Percentiles rank a stretch among this genome's conserved stretches.
Conservation (phyloP, 2,888 invertebrate genomes). For the Tetragonisca angustula region DNA sequence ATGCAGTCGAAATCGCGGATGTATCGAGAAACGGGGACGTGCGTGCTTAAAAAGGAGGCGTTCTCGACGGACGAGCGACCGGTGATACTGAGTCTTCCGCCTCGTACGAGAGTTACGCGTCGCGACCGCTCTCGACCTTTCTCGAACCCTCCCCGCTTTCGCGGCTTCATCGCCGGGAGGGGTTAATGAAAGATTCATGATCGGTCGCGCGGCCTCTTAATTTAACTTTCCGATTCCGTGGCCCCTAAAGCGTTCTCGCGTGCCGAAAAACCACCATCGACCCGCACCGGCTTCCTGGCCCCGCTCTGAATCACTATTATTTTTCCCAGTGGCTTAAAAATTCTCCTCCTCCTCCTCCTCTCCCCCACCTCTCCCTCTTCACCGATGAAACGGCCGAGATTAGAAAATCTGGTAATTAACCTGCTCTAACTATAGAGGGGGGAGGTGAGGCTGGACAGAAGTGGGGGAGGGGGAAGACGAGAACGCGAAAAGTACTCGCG, state of each 20-base stretch:
- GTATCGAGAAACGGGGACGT: too few species aligned
- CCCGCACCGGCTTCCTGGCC: conserved; percentile 13
- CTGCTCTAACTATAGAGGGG: background rate
- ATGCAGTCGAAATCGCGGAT: too few species aligned
- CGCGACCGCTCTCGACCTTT: background rate
- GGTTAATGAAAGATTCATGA: conserved; percentile 50
- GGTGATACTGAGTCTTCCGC: too few species aligned
- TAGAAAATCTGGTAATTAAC: conserved; percentile 68
- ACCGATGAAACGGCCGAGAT: conserved; percentile 60
- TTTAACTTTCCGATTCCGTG: conserved; percentile 29
- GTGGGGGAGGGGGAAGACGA: conserved; percentile 15
- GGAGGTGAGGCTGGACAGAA: background rate
- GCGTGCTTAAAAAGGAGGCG: too few species aligned
- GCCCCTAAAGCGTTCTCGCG: conserved; percentile 32
- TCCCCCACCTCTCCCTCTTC: too few species aligned
- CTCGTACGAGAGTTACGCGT: too few species aligned
- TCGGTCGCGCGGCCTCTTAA: conserved; percentile 36
- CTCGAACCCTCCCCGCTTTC: too few species aligned
- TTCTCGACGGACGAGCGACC: too few species aligned
- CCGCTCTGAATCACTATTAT: background rate
- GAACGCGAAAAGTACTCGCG: conserved; percentile 58
- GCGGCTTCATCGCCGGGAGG: background rate
- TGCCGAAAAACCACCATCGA: conserved; percentile 36
- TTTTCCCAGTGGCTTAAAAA: background rate
- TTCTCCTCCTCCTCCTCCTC: too few species aligned